These are phyloP conservation scores for Phalera bucephala DNA, from an alignment of 2,888 invertebrate species.

Conservation along the genomic window DNA sequence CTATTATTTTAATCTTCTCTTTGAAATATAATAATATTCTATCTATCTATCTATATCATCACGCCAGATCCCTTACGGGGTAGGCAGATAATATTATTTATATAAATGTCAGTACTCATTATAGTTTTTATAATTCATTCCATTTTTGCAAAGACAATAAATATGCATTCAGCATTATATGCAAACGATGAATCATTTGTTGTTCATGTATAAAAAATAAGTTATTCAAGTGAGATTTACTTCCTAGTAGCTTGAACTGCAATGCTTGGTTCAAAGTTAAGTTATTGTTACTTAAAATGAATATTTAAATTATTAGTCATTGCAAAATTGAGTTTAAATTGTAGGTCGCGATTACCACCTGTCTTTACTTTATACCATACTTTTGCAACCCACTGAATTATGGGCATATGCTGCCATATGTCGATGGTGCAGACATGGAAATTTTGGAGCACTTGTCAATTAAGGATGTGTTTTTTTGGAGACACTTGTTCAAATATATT, in stretches of 20 bases:
- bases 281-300: background rate
- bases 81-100: no score
- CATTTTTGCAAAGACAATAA: background rate
- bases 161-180: background rate
- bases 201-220: background rate
- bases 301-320: conserved; percentile 26
- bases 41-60: no score
- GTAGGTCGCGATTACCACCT: conserved; percentile 34
- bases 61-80: no score
- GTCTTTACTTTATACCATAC: conserved; percentile 22
- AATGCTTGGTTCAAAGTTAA: background rate
- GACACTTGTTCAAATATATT: conserved; percentile 27
- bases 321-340: conserved; percentile 18
- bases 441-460: conserved; percentile 24
- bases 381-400: conserved; percentile 24
- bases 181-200: no score
- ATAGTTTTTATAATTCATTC: background rate
- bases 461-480: conserved; percentile 13
- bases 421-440: conserved; percentile 21
- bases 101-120: background rate
- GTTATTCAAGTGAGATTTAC: background rate
- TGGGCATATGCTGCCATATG: conserved; percentile 29
- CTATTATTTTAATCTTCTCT: background rate
- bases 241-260: background rate
- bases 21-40: no score